A percentile compares a stretch with the other conserved stretches of the same genome.
Evolutionary conservation across 37 sponge, comb jelly and placozoan species (phyloP).

Genomic region (Corticium candelabrum): DNA sequence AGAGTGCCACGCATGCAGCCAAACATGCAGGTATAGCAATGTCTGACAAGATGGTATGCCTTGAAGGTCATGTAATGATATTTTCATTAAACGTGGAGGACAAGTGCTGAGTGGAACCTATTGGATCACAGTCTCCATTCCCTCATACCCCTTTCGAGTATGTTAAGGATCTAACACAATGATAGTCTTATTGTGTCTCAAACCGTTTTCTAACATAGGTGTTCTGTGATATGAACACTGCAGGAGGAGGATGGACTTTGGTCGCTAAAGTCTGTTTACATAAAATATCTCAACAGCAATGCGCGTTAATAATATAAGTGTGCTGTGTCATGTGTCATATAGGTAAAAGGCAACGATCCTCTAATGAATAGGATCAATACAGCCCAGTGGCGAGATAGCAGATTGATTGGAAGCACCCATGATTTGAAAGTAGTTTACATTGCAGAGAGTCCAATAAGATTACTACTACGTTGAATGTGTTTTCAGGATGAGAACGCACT

Average conservation of each 20-base stretch:
- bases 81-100: too few relatives aligned
- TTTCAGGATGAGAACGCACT: not conserved
- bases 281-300: not conserved
- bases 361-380: not conserved
- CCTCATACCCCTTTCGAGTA: too few relatives aligned
- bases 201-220: too few relatives aligned
- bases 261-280: slow-evolving; percentile 3
- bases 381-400: not conserved
- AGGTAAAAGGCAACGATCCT: not conserved
- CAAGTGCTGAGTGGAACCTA: too few relatives aligned
- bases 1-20: too few relatives aligned
- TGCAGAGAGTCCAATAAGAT: not conserved
- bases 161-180: too few relatives aligned
- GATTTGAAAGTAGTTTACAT: not conserved
- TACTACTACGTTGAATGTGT: not conserved
- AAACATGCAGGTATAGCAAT: too few relatives aligned
- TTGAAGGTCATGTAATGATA: too few relatives aligned
- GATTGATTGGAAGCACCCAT: not conserved
- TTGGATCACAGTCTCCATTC: too few relatives aligned
- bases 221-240: not conserved
- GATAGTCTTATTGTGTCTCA: too few relatives aligned
- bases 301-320: not conserved
- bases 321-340: not conserved
- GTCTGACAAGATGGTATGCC: too few relatives aligned
- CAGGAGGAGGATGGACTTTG: not conserved